Percentiles rank a stretch among this genome's conserved stretches.
phyloP scores from a whole-genome alignment of 2,888 invertebrate genomes.

The Phrixothrix hirtus region DNA sequence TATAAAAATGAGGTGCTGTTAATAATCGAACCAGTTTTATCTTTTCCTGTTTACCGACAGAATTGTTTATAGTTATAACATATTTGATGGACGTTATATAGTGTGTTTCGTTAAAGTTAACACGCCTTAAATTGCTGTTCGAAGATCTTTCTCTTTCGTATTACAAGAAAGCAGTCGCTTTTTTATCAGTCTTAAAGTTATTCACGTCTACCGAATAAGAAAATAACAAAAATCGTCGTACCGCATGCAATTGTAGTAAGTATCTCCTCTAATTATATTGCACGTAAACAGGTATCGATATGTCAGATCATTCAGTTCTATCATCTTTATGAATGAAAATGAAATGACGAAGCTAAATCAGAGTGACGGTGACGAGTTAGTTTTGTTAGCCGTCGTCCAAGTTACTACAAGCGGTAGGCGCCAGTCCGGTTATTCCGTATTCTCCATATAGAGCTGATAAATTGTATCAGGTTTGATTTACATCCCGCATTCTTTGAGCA shows the following conservation, averaged over 20 bases:
- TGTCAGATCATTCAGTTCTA: constrained; percentile 30
- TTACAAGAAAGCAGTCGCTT: no score
- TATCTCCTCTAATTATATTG: constrained; percentile 19
- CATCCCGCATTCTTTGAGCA: constrained; percentile 55
- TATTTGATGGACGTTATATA: background rate
- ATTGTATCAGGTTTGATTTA: constrained; percentile 57
- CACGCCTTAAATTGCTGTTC: background rate
- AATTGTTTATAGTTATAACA: no score
- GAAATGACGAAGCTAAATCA: constrained; percentile 36
- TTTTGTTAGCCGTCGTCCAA: constrained; percentile 26
- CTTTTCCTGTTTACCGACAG: no score
- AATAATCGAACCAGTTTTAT: background rate
- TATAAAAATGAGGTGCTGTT: background rate
- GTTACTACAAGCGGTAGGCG: constrained; percentile 42
- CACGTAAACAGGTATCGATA: constrained; percentile 13
- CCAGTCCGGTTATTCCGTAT: constrained; percentile 48
- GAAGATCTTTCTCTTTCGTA: background rate
- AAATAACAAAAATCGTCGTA: background rate
- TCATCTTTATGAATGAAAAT: constrained; percentile 39
- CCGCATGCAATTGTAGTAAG: background rate
- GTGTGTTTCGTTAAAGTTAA: background rate
- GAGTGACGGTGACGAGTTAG: constrained; percentile 22
- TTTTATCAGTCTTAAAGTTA: no score
- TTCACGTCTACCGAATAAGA: background rate
- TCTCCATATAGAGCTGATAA: constrained; percentile 55